phyloP scores from a whole-genome alignment of 2,113 vertebrate genomes.

The Philantomba maxwellii region DNA sequence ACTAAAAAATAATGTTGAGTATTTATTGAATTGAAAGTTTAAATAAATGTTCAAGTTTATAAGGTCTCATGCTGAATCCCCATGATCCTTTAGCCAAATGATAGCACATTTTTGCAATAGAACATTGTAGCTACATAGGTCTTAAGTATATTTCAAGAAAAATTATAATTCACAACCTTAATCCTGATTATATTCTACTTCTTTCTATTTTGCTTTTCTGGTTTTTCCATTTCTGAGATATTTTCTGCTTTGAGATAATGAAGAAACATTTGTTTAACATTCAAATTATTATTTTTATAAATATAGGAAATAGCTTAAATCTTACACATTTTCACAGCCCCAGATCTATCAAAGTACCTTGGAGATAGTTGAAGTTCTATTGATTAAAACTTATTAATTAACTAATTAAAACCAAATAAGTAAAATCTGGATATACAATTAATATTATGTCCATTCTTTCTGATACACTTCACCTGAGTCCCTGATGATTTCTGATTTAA shows the following conservation, averaged over 20 bases:
- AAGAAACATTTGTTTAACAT: neutral
- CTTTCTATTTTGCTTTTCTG: neutral
- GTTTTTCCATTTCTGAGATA: neutral
- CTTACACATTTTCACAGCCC: neutral
- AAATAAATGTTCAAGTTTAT: neutral
- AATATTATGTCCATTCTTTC: neutral
- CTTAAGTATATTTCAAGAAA: neutral
- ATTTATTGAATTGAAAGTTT: neutral
- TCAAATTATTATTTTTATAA: neutral
- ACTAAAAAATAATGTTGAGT: neutral
- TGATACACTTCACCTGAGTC: neutral
- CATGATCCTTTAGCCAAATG: neutral
- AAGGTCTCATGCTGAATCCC: neutral
- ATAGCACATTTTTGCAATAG: neutral
- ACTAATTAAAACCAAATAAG: neutral
- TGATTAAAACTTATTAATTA: neutral
- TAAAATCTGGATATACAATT: neutral
- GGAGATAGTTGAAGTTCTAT: neutral
- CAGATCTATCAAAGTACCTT: neutral
- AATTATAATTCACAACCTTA: neutral
- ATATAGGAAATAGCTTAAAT: accelerated
- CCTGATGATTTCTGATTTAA: neutral
- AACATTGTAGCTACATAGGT: neutral
- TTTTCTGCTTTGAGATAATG: neutral
- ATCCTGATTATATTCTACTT: neutral